Conservation (phyloP, 1,140 invertebrate genomes). For the Diachasmimorpha longicaudata region DNA sequence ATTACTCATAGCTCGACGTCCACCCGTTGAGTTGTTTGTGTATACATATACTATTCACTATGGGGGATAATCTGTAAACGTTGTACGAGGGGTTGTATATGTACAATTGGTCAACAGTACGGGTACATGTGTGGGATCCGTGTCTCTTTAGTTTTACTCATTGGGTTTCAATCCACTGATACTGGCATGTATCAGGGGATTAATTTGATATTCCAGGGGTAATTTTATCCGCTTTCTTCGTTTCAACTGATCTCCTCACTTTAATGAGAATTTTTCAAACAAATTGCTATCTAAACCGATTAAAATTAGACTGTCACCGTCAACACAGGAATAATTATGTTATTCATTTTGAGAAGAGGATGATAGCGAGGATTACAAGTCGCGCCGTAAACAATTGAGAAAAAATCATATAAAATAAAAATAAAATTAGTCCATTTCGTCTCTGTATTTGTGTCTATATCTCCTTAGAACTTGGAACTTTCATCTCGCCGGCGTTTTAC, state of each 20-base stretch:
- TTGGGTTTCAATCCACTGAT: background rate
- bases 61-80: background rate
- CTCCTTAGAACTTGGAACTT: no score
- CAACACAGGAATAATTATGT: no score
- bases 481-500: background rate
- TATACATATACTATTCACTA: conserved; percentile 3
- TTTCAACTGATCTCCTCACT: background rate
- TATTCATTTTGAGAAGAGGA: no score
- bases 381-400: no score
- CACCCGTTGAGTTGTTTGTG: background rate
- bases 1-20: background rate
- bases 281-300: background rate
- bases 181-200: background rate
- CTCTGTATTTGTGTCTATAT: no score
- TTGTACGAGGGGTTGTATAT: background rate
- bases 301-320: no score
- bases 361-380: no score
- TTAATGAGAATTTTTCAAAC: background rate
- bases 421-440: no score
- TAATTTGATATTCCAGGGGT: background rate
- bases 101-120: background rate
- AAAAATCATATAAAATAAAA: no score
- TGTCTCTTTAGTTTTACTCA: background rate
- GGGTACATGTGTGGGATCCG: background rate
- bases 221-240: background rate